phyloP scores from a whole-genome alignment of 2,888 invertebrate species.

The Teinopalpus imperialis region DNA sequence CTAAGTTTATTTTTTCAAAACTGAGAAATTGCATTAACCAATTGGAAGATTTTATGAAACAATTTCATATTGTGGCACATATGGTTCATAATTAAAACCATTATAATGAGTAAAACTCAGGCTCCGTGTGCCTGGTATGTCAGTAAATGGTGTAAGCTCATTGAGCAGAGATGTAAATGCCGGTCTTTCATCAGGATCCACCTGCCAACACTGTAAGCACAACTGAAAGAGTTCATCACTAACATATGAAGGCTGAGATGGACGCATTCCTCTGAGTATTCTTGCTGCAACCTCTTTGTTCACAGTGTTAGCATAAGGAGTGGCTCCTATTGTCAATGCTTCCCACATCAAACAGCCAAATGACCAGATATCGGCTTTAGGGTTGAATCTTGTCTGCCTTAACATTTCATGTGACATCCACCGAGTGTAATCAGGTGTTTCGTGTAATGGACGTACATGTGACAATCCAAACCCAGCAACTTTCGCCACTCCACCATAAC shows the following conservation, averaged over 20 bases:
- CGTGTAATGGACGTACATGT: conserved; percentile 82
- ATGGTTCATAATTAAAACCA: conserved; percentile 69
- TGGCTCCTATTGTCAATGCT: conserved; percentile 88
- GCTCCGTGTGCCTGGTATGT: conserved; percentile 54
- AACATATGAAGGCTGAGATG: conserved; percentile 88
- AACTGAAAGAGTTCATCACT: conserved; percentile 91
- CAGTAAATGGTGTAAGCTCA: conserved; percentile 60
- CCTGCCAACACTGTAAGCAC: conserved; percentile 92
- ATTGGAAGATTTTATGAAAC: conserved; percentile 46
- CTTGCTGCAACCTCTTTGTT: conserved; percentile 86
- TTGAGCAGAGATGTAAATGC: conserved; percentile 83
- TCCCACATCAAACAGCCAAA: conserved; percentile 93
- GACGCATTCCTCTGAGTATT: conserved; percentile 86
- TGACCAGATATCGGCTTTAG: conserved; percentile 91
- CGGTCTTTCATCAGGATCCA: conserved; percentile 90
- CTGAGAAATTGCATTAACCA: neutral
- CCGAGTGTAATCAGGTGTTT: conserved; percentile 87
- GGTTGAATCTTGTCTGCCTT: conserved; percentile 85
- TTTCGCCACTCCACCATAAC: conserved; percentile 85
- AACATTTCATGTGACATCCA: conserved; percentile 92
- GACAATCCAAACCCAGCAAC: conserved; percentile 89
- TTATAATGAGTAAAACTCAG: conserved; percentile 74
- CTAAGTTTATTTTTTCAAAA: no score
- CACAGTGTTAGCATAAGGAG: conserved; percentile 87
- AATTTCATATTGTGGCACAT: conserved; percentile 70